Evolutionary conservation across 2,113 vertebrate species (phyloP).

Genomic region (Puma concolor): DNA sequence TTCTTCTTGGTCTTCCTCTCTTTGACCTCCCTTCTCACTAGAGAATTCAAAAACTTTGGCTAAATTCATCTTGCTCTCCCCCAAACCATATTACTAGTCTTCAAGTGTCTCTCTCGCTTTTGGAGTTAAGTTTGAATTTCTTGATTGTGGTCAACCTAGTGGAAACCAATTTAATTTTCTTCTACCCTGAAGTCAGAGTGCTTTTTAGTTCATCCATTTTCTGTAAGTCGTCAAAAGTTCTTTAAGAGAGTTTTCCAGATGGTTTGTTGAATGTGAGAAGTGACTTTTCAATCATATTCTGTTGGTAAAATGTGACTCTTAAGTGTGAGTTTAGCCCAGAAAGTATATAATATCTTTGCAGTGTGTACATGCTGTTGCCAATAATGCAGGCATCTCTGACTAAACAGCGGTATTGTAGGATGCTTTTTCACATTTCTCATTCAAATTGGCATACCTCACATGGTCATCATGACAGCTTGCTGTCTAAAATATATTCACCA

Average conservation of each 20-base stretch:
- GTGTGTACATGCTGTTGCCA: neutral
- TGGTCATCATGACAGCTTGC: conserved; percentile 20
- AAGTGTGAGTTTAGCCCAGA: conserved; percentile 41
- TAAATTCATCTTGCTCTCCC: conserved; percentile 71
- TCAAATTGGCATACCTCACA: conserved; percentile 14
- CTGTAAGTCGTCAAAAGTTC: conserved; percentile 64
- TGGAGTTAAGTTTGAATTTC: conserved; percentile 74
- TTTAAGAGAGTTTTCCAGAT: conserved; percentile 59
- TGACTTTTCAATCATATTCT: conserved; percentile 61
- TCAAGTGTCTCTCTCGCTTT: conserved; percentile 58
- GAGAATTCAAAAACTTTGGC: conserved; percentile 76
- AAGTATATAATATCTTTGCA: neutral
- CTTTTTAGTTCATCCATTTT: conserved; percentile 71
- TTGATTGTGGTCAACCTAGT: conserved; percentile 72
- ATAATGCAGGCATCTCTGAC: neutral
- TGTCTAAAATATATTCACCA: conserved; percentile 31
- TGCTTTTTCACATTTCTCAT: conserved; percentile 45
- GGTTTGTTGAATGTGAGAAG: conserved; percentile 44
- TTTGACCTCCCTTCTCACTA: conserved; percentile 67
- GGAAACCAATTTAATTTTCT: conserved; percentile 80
- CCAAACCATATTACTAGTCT: conserved; percentile 64
- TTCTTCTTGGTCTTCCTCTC: conserved; percentile 62
- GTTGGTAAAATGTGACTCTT: conserved; percentile 39
- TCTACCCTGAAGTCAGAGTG: conserved; percentile 60
- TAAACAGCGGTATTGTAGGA: conserved; percentile 20